Evolutionary conservation across 2,113 vertebrate species (phyloP).

Genomic region (Sturnus vulgaris): DNA sequence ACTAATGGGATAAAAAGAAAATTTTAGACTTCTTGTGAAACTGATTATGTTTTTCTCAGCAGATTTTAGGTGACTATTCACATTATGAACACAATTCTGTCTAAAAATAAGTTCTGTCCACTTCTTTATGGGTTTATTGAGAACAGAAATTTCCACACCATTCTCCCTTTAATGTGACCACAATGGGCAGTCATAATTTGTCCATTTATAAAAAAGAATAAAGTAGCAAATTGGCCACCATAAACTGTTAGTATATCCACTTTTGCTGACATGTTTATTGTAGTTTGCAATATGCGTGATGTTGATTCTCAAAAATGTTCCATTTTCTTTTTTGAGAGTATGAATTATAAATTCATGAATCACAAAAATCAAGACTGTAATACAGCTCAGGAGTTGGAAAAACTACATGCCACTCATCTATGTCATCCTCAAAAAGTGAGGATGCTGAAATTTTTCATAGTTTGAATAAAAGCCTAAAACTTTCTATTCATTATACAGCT

Average conservation of each 20-base stretch:
- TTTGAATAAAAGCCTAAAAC: constrained; percentile 30
- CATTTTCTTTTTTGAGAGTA: constrained; percentile 31
- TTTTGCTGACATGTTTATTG: constrained; percentile 60
- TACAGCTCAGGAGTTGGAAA: background rate
- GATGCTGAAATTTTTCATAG: background rate
- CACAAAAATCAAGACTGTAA: background rate
- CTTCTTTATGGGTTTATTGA: constrained; percentile 49
- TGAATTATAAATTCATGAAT: constrained; percentile 33
- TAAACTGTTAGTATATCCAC: constrained; percentile 51
- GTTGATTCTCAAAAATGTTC: constrained; percentile 33
- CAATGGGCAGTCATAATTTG: constrained; percentile 33
- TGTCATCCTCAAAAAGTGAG: background rate
- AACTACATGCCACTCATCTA: background rate
- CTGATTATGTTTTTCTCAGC: constrained; percentile 43
- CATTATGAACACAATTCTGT: constrained; percentile 32
- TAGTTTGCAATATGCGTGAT: constrained; percentile 16
- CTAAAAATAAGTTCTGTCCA: constrained; percentile 55
- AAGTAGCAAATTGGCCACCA: constrained; percentile 38
- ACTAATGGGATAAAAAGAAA: constrained; percentile 62
- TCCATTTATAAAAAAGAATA: constrained; percentile 46
- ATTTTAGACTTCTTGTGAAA: constrained; percentile 45
- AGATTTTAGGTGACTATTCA: constrained; percentile 59
- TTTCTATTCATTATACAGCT: background rate
- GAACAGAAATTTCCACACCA: constrained; percentile 60
- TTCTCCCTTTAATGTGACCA: constrained; percentile 55